Percentiles rank a stretch among this genome's conserved stretches.
Evolutionary conservation across 1,140 invertebrate species (phyloP).

Genomic region (Choristoneura fumiferana): DNA sequence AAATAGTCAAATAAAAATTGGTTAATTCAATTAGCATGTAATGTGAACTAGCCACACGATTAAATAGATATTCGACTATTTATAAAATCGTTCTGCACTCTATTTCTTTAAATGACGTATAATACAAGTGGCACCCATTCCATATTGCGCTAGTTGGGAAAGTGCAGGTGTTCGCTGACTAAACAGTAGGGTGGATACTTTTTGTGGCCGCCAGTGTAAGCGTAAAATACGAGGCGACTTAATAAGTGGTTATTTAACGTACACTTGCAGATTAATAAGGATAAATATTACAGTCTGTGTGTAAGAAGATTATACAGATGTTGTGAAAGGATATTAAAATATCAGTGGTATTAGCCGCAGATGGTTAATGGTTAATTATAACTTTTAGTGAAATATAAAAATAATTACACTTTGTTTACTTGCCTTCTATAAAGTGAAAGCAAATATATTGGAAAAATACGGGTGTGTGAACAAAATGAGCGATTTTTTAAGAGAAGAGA

Average conservation of each 20-base stretch:
- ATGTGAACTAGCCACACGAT: too few species aligned
- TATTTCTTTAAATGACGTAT: conserved; percentile 20
- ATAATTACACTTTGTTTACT: too few species aligned
- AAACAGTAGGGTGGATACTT: conserved; percentile 51
- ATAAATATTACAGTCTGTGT: conserved; percentile 18
- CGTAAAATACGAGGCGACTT: conserved; percentile 63
- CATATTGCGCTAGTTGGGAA: conserved; percentile 60
- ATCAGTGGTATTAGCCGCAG: neutral
- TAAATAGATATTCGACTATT: too few species aligned
- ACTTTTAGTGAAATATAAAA: too few species aligned
- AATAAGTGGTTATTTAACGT: conserved; percentile 67
- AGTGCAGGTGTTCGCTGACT: conserved; percentile 57
- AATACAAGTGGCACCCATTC: conserved; percentile 49
- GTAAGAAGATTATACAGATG: conserved; percentile 34
- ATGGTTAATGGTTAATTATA: too few species aligned
- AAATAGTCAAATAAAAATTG: too few species aligned
- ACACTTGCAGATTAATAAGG: conserved; percentile 28
- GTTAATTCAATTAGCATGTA: too few species aligned
- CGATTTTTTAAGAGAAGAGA: too few species aligned
- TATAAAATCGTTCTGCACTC: conserved; percentile 22
- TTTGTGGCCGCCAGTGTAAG: conserved; percentile 50
- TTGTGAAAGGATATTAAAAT: neutral
- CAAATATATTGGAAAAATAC: too few species aligned
- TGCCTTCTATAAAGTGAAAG: too few species aligned
- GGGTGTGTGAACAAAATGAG: too few species aligned